A percentile compares a stretch with the other conserved stretches of the same genome.
Evolutionary conservation across 2,888 invertebrate genomes (phyloP).

Genomic region (Coelinius sp.): DNA sequence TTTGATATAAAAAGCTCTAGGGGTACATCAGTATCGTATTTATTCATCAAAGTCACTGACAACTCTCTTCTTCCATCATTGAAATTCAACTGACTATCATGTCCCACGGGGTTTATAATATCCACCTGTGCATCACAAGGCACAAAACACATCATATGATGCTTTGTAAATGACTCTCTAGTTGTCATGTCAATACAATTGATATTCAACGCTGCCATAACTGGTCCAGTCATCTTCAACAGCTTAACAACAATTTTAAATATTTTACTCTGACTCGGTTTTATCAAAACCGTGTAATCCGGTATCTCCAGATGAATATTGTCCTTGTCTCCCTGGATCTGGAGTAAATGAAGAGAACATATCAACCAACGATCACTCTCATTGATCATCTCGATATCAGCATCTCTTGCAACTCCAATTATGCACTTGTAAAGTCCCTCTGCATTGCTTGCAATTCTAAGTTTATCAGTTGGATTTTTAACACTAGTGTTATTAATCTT

Average conservation of each 20-base stretch:
- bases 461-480: conserved; percentile 45
- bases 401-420: conserved; percentile 59
- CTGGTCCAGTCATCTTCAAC: conserved; percentile 57
- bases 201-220: conserved; percentile 58
- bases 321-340: conserved; percentile 61
- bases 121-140: conserved; percentile 60
- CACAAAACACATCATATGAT: conserved; percentile 64
- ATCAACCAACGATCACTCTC: conserved; percentile 63
- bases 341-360: conserved; percentile 55
- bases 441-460: conserved; percentile 58
- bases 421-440: conserved; percentile 63
- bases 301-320: conserved; percentile 59
- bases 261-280: conserved; percentile 57
- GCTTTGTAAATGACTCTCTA: conserved; percentile 56
- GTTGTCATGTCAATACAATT: conserved; percentile 63
- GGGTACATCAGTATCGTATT: conserved; percentile 59
- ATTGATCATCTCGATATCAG: conserved; percentile 62
- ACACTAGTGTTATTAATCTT: conserved; percentile 6
- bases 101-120: conserved; percentile 49
- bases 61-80: conserved; percentile 50
- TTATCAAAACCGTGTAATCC: conserved; percentile 57
- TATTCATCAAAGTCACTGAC: conserved; percentile 60
- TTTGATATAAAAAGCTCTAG: conserved; percentile 53
- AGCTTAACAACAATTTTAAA: conserved; percentile 61
- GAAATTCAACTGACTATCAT: conserved; percentile 55